These are phyloP conservation scores for Morpho deidamia DNA, from an alignment of 2,888 invertebrate genomes.

Conservation along the genomic window DNA sequence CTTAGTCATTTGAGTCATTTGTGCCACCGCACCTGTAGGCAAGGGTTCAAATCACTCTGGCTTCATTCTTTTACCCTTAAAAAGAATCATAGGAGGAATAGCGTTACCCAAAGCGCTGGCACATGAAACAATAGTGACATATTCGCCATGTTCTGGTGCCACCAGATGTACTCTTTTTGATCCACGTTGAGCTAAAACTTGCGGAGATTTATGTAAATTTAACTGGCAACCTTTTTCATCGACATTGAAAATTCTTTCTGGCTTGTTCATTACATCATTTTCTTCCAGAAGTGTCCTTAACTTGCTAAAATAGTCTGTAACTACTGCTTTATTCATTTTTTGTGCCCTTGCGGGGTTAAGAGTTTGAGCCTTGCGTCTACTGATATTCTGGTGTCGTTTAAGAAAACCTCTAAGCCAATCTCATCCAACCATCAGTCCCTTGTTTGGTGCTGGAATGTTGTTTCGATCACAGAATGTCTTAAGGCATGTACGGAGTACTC, in stretches of 20 bases:
- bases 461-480: not conserved
- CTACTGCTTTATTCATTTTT: constrained; percentile 12
- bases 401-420: constrained; percentile 10
- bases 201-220: not conserved
- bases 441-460: not conserved
- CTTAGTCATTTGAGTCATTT: constrained; percentile 23
- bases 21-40: constrained; percentile 23
- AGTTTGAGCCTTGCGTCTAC: constrained; percentile 11
- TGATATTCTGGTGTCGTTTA: not conserved
- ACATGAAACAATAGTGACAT: constrained; percentile 13
- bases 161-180: constrained; percentile 17
- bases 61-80: not conserved
- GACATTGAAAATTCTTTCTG: constrained; percentile 18
- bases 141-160: constrained; percentile 10
- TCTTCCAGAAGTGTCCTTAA: constrained; percentile 17
- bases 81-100: constrained; percentile 11
- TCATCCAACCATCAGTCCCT: constrained; percentile 9
- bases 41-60: constrained; percentile 22
- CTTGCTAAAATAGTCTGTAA: constrained; percentile 20
- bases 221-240: constrained; percentile 14
- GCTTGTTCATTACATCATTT: constrained; percentile 19
- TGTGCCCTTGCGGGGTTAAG: constrained; percentile 19
- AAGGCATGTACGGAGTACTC: not conserved
- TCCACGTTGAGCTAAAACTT: not conserved
- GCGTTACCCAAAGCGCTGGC: constrained; percentile 12